Conservation (phyloP, 1,140 invertebrate genomes). For the Zophobas atratus region DNA sequence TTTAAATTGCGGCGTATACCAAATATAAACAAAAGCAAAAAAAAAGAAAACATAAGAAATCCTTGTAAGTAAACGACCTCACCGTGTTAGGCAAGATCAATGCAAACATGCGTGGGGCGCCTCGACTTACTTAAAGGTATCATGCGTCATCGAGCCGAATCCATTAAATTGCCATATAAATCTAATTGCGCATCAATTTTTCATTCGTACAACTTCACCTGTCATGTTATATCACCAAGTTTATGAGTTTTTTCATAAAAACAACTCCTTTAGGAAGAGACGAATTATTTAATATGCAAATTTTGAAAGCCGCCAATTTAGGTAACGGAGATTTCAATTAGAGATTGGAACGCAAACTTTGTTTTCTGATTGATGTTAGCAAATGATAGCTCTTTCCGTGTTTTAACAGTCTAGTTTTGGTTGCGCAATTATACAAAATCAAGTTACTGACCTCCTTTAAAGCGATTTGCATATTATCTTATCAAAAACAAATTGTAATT, state of each 20-base stretch:
- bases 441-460: slow-evolving; percentile 5
- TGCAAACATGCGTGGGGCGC: slow-evolving; percentile 43
- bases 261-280: slow-evolving; percentile 19
- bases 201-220: slow-evolving; percentile 13
- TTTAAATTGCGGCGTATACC: neutral
- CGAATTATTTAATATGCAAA: slow-evolving; percentile 7
- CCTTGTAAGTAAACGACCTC: slow-evolving; percentile 47
- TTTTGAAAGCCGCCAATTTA: slow-evolving; percentile 21
- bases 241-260: neutral
- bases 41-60: slow-evolving; percentile 34
- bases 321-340: slow-evolving; percentile 39
- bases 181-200: slow-evolving; percentile 32
- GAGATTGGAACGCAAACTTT: slow-evolving; percentile 12
- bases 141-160: slow-evolving; percentile 18
- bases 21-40: slow-evolving; percentile 18
- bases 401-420: neutral
- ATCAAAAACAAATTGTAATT: neutral
- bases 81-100: slow-evolving; percentile 45
- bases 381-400: neutral
- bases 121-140: slow-evolving; percentile 24
- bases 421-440: slow-evolving; percentile 2
- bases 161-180: slow-evolving; percentile 27
- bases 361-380: neutral
- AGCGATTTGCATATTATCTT: neutral
- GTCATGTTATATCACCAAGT: slow-evolving; percentile 18